Conservation (phyloP, 2,797 vertebrate species). For the Alosa sapidissima region DNA sequence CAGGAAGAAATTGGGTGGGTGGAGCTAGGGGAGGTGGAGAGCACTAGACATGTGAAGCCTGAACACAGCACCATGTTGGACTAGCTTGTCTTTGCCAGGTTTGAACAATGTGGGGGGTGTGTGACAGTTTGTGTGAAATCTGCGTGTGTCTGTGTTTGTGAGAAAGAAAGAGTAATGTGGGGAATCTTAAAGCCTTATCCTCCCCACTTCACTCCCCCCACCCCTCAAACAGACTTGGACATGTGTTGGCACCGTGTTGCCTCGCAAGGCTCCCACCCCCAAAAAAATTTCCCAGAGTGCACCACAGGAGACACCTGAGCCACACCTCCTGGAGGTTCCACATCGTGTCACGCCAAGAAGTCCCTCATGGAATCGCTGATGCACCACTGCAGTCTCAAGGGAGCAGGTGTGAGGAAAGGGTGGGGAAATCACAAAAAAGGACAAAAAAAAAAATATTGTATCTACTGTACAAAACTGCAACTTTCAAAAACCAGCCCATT, state of each 20-base stretch:
- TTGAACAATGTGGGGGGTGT: not conserved
- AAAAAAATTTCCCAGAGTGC: not conserved
- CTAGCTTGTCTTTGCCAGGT: constrained; percentile 42
- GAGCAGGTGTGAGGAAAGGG: not conserved
- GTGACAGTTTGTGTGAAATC: not conserved
- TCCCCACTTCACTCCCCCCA: not conserved
- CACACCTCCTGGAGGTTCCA: not conserved
- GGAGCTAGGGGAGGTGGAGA: not conserved
- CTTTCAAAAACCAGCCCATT: constrained; percentile 12
- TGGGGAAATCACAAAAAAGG: constrained; percentile 1
- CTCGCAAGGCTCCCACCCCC: not conserved
- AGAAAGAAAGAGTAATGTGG: not conserved
- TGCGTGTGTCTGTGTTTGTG: not conserved
- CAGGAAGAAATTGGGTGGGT: not conserved
- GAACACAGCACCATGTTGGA: constrained; percentile 24
- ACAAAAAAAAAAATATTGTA: not conserved
- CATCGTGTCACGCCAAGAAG: not conserved
- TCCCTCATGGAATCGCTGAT: not conserved
- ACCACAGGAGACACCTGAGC: constrained; percentile 3
- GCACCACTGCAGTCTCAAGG: constrained; percentile 9
- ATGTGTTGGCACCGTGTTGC: constrained; percentile 13
- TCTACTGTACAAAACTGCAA: constrained; percentile 2
- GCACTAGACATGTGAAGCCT: constrained; percentile 17
- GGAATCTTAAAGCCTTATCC: not conserved
- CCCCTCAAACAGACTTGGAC: not conserved